Base-by-base conservation (phyloP, 2,797 vertebrate species). In the Argyrosomus regius region DNA sequence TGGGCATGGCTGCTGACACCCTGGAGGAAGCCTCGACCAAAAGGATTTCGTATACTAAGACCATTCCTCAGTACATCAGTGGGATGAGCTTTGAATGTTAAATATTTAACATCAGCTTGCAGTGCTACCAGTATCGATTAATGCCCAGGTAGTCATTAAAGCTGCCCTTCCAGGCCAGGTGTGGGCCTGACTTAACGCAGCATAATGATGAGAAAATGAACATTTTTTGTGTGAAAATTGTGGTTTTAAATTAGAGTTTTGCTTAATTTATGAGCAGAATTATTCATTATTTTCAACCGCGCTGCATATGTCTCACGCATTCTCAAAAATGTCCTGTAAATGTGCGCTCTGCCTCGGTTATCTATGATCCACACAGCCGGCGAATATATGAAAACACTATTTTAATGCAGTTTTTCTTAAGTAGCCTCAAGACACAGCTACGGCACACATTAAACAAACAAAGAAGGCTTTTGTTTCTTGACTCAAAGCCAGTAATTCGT, bases 31-130 rank as follows among this genome's bases (percentile, higher is more conserved):
- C 65, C 65, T 50, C 4, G 5, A 65, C 72, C 72, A 66, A 82
- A 80, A 74, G 53, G 48, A 76, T 59, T 83, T 72, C 31, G 11
- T 56, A 72, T 50, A 64, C 75, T 5, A 31, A 88, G 82, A 84
- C 75, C 84, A 85, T 80, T 75, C 56, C 69, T 77, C 6, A 61
- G 54, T 50, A 66, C 67, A 79, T 78, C 86, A 75, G 59, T 4
- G 0, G 18, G 64, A 84, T 78, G 80, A 87, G 84, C 78, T 48
- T 24, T 70, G 87, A 89, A 87, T 90, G 78, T 80, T 89, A 81
- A 90, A 85, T 83, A 77, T 81, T 82, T 71, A 77, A 45, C 77
- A 73, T 74, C 58, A 72, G 70, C 77, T 85, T 28, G 20, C 67
- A 67, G 84, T 43, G 5, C 60, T 75, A 63, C 59, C 61, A 61